These are phyloP conservation scores for Arrhamphus sclerolepis DNA, from an alignment of 2,797 vertebrate genomes.

Conservation along the genomic window DNA sequence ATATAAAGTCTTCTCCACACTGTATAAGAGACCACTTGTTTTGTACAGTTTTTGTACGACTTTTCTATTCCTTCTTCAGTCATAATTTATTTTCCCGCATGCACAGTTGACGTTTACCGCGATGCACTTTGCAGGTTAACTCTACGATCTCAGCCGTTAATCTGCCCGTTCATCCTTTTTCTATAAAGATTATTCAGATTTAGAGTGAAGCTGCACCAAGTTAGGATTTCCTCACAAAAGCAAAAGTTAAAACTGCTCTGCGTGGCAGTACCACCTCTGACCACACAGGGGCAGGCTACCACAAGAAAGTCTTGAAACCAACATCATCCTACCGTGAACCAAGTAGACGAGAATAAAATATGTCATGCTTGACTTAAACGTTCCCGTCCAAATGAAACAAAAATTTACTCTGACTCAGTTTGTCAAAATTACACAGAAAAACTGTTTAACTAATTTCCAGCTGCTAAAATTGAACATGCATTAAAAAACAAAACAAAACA, in stretches of 20 bases:
- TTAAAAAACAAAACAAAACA: too few relatives aligned
- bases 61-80: conserved; percentile 51
- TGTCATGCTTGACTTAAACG: too few relatives aligned
- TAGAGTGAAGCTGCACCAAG: conserved; percentile 47
- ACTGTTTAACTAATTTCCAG: too few relatives aligned
- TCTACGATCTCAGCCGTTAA: conserved; percentile 28
- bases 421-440: too few relatives aligned
- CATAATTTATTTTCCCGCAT: conserved; percentile 51
- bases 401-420: too few relatives aligned
- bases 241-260: neutral
- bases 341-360: too few relatives aligned
- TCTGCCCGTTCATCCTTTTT: conserved; percentile 29
- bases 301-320: too few relatives aligned
- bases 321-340: too few relatives aligned
- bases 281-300: too few relatives aligned
- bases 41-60: conserved; percentile 58
- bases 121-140: conserved; percentile 51
- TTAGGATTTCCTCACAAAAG: neutral
- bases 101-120: conserved; percentile 40
- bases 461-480: too few relatives aligned
- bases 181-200: conserved; percentile 31
- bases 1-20: neutral
- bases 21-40: conserved; percentile 42
- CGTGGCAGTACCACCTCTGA: too few relatives aligned
- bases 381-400: too few relatives aligned